A percentile compares a stretch with the other conserved stretches of the same genome.
phyloP scores from a whole-genome alignment of 1,140 invertebrate species.

The Drosophila nigrodunni region DNA sequence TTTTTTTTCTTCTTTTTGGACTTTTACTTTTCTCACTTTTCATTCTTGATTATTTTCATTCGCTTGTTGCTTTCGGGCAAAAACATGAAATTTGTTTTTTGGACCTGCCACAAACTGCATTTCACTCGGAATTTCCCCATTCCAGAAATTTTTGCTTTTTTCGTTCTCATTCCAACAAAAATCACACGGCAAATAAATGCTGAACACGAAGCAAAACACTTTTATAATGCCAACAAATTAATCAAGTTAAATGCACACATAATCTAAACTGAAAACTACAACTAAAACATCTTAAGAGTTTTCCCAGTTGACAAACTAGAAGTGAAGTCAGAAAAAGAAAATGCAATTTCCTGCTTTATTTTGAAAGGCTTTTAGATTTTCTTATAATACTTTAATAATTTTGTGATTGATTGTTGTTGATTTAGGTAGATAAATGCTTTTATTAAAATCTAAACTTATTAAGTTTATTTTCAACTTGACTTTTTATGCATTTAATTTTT shows the following conservation, averaged over 20 bases:
- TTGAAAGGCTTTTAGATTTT: too few species aligned
- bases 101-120: slow-evolving; percentile 50
- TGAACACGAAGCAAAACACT: slow-evolving; percentile 73
- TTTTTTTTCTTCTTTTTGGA: slow-evolving; percentile 6
- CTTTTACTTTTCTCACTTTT: slow-evolving; percentile 7
- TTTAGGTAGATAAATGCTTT: too few species aligned
- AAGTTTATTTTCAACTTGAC: too few species aligned
- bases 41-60: neutral
- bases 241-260: slow-evolving; percentile 60
- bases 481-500: too few species aligned
- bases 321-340: neutral
- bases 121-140: slow-evolving; percentile 46
- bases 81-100: slow-evolving; percentile 60
- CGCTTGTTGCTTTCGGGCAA: neutral
- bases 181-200: slow-evolving; percentile 72
- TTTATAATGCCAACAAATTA: slow-evolving; percentile 66
- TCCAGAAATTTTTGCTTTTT: slow-evolving; percentile 43
- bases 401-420: too few species aligned
- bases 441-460: too few species aligned
- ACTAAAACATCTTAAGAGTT: slow-evolving; percentile 25
- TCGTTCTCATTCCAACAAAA: slow-evolving; percentile 54
- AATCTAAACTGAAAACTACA: slow-evolving; percentile 40
- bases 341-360: neutral
- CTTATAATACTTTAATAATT: too few species aligned
- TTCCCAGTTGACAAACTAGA: neutral